Base-by-base conservation (phyloP, 2,113 vertebrate genomes). In the Salvelinus sp. region DNA sequence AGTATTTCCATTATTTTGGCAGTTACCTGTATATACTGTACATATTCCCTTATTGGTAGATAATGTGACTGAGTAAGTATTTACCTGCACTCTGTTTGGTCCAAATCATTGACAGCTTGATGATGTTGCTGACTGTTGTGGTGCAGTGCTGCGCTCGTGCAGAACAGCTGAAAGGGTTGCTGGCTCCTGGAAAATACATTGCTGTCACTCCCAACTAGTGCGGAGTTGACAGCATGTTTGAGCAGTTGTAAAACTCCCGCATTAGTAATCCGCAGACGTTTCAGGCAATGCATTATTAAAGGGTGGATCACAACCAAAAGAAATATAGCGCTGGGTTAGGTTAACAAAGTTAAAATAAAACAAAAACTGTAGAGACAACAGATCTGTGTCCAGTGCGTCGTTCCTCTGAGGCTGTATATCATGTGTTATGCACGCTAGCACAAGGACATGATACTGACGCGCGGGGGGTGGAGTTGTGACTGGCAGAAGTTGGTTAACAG, bases 211-310 rank as follows among this genome's bases (percentile, higher is more conserved):
- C 85, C 87, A 68, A 60, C 64, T 87, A 84, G 85, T 57, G 76
- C 66, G 27, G 67, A 73, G 71, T 81, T 76, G n/a, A 83, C 82
- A 67, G 77, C 86, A 87, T 89, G 87, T 83, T 88, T 92, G 22
- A 92, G 79, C 6, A 89, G 69, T 76, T 85, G 83, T 22, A 86
- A 48, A 62, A 90, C 69, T 69, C 91, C 87, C 6, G 79, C 78
- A 75, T 89, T 88, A 25, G 85, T 75, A 23, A 86, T 78, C 73
- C 88, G 87, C 38, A 93, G 82, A 73, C 76, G 82, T 82, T 90
- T 92, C 62, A 94, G 77, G 72, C 86, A 90, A 62, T 93, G 91
- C 92, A 93, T 93, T 78, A 48, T 84, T 76, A 83, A 69, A 78
- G 84, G 70, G 73, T 48, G 47, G 47, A 33, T 76, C 69, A 57